Evolutionary conservation across 2,113 vertebrate species (phyloP).

Genomic region (Ptilorrhoa leucosticta): DNA sequence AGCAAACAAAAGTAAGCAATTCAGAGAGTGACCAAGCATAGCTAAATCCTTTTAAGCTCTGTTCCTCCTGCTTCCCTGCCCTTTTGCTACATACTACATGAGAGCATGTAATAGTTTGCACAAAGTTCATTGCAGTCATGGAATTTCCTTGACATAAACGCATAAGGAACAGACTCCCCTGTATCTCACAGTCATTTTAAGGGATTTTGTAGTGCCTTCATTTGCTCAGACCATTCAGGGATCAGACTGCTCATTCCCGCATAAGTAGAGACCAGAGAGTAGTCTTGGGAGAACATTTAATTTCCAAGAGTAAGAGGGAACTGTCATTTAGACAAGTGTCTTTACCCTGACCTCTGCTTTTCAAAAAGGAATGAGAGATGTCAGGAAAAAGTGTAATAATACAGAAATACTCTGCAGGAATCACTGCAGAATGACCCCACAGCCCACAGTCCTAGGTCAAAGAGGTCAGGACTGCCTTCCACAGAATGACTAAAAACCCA

Average conservation of each 20-base stretch:
- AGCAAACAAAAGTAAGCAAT: slow-evolving; percentile 14
- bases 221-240: neutral
- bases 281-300: neutral
- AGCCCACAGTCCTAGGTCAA: neutral
- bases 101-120: neutral
- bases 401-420: neutral
- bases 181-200: neutral
- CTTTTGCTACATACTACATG: neutral
- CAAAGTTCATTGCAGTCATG: neutral
- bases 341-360: neutral
- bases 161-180: accelerated
- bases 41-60: neutral
- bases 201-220: neutral
- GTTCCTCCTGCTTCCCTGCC: neutral
- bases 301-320: neutral
- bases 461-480: neutral
- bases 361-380: neutral
- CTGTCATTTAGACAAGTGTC: neutral
- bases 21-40: neutral
- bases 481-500: neutral
- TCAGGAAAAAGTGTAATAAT: neutral
- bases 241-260: neutral
- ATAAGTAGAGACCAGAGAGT: neutral
- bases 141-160: neutral
- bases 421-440: neutral